Conservation (phyloP, 2,888 invertebrate species). For the Dolichopus griseipennis region DNA sequence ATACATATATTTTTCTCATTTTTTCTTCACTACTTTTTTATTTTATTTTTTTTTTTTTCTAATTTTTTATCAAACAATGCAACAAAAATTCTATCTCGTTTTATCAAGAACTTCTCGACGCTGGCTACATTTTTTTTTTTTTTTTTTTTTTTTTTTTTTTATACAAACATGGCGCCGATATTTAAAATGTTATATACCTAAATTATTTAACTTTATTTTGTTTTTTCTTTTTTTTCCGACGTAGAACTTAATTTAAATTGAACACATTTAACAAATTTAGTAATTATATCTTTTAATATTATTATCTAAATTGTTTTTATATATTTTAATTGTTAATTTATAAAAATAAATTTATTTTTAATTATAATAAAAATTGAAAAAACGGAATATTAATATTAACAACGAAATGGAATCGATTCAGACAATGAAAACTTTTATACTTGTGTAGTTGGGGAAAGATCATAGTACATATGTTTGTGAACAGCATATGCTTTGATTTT, state of each 20-base stretch:
- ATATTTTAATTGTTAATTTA: not conserved
- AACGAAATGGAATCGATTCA: slow-evolving; percentile 3
- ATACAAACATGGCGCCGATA: slow-evolving; percentile 3
- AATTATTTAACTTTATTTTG: not conserved
- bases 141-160: not conserved
- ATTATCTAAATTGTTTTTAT: not conserved
- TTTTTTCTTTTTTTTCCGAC: not conserved
- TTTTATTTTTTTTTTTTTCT: no score
- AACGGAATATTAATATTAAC: not conserved
- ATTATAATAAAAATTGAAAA: not conserved
- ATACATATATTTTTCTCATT: not conserved
- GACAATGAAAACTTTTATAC: not conserved
- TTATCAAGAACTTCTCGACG: slow-evolving; percentile 4
- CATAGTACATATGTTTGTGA: not conserved
- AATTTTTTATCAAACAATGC: slow-evolving; percentile 1
- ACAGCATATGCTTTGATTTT: not conserved
- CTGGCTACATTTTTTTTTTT: not conserved
- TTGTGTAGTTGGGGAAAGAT: not conserved
- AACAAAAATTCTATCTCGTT: slow-evolving; percentile 2
- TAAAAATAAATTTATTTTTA: not conserved
- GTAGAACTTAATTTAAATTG: not conserved
- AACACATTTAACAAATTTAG: not conserved
- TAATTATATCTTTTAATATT: not conserved
- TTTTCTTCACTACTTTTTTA: not conserved
- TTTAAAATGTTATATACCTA: not conserved